Evolutionary conservation across 2,888 invertebrate species (phyloP).

Genomic region (Deilephila elpenor): DNA sequence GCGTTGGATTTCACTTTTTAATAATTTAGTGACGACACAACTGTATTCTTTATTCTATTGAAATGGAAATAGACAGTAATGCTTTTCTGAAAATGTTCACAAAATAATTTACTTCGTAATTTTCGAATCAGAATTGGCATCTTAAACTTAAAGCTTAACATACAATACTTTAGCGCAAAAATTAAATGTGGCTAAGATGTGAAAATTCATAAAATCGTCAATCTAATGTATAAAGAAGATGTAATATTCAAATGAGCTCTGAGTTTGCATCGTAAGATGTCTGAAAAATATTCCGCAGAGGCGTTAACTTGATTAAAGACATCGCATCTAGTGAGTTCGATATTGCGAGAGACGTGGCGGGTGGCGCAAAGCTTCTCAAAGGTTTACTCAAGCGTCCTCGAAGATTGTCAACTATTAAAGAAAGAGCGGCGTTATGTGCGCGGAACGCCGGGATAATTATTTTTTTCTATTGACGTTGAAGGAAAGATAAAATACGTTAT

Average conservation of each 20-base stretch:
- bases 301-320: slow-evolving; percentile 13
- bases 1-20: not conserved
- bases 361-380: slow-evolving; percentile 45
- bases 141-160: no score
- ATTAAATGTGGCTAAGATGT: not conserved
- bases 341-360: not conserved
- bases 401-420: slow-evolving; percentile 68
- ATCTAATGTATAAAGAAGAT: not conserved
- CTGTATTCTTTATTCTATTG: no score
- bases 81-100: no score
- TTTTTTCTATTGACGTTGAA: not conserved
- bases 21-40: not conserved
- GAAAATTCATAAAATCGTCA: not conserved
- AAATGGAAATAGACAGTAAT: no score
- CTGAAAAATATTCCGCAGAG: slow-evolving; percentile 8
- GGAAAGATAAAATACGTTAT: not conserved
- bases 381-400: slow-evolving; percentile 57
- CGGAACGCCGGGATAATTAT: not conserved
- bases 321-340: slow-evolving; percentile 9
- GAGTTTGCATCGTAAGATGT: not conserved
- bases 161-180: no score
- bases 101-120: no score
- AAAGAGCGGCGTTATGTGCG: slow-evolving; percentile 13
- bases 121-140: no score
- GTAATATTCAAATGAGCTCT: slow-evolving; percentile 3